Conservation (phyloP, 2,888 invertebrate species). For the Lymantria monacha region DNA sequence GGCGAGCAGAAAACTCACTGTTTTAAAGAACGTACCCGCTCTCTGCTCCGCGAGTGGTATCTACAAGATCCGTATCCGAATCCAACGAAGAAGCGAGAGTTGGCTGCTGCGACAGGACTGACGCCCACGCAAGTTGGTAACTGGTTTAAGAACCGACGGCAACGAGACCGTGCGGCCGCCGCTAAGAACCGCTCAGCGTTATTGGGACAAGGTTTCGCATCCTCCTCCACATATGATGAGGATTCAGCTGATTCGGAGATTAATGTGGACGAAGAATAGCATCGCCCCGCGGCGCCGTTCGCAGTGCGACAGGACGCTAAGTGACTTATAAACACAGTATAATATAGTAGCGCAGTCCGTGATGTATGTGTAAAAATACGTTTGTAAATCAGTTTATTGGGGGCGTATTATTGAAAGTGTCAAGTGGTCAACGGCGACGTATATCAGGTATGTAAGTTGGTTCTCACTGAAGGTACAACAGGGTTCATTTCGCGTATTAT, state of each 20-base stretch:
- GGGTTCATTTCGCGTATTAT: constrained; percentile 63
- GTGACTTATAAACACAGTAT: constrained; percentile 60
- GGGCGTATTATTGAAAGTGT: constrained; percentile 62
- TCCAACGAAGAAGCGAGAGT: constrained; percentile 96
- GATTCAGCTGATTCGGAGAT: constrained; percentile 78
- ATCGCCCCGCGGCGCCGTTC: constrained; percentile 26
- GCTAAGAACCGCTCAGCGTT: constrained; percentile 96
- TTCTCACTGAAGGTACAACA: constrained; percentile 54
- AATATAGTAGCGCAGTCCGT: constrained; percentile 53
- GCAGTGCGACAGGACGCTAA: constrained; percentile 43
- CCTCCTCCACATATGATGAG: constrained; percentile 78
- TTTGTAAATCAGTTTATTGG: constrained; percentile 56
- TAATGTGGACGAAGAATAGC: constrained; percentile 79
- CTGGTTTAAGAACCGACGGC: constrained; percentile 99
- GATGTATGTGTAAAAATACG: constrained; percentile 67
- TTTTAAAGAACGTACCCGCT: constrained; percentile 98
- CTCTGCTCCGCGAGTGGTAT: constrained; percentile 98
- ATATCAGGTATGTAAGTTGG: constrained; percentile 68
- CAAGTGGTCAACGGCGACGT: constrained; percentile 61
- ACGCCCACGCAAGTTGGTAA: constrained; percentile 97
- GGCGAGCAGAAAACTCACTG: constrained; percentile 99
- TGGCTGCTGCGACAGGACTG: constrained; percentile 97
- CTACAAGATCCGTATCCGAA: constrained; percentile 99
- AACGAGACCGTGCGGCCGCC: constrained; percentile 96
- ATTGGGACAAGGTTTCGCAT: constrained; percentile 75